Evolutionary conservation across 2,113 vertebrate genomes (phyloP), one percentile per base, ranked within the genome.

Genomic region (Sakesphorus luctuosus): DNA sequence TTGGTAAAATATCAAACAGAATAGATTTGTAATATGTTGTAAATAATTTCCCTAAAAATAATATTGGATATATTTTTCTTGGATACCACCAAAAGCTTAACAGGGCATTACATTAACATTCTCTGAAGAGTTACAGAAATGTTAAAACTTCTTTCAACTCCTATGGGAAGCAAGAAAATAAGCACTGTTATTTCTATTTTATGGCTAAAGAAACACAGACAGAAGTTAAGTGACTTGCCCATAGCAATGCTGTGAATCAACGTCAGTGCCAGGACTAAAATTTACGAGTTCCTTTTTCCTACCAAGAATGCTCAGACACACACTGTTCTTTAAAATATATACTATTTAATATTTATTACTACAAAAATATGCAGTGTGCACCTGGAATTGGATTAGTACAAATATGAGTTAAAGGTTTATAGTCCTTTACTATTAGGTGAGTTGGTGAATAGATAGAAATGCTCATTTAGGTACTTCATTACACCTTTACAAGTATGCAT

Each of bases 361-460:
- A 74, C 6, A 85, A 90, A 96, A 96, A 95, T 83, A 95, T 50
- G 59, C 52, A 67, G 24, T 31, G 28, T 84, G 79, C 92, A 97
- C 94, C 88, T 97, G 95, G 92, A 97, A 96, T 86, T 80, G 90
- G 90, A 93, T 95, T 92, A 94, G 56, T 58, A 80, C 28, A 93
- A 92, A 88, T 83, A 90, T 26, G n/a, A 92, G 35, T 90, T 74
- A 88, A 90, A 80, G n/a, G 36, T 84, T 96, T 93, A 69, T 44
- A 63, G 50, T 46, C 33, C 43, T 86, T 79, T 74, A 58, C 40
- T 80, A 11, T 76, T 82, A 56, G 15, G 23, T 38, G 58, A 91
- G 21, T 50, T 69, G 40, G 88, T 77, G 69, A 47, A 90, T 1
- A 13, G 47, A 82, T 21, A 84, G 68, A 91, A 93, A 90, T 69